These are phyloP conservation scores for Tinea semifulvella DNA, from an alignment of 2,888 invertebrate species.

Conservation along the genomic window DNA sequence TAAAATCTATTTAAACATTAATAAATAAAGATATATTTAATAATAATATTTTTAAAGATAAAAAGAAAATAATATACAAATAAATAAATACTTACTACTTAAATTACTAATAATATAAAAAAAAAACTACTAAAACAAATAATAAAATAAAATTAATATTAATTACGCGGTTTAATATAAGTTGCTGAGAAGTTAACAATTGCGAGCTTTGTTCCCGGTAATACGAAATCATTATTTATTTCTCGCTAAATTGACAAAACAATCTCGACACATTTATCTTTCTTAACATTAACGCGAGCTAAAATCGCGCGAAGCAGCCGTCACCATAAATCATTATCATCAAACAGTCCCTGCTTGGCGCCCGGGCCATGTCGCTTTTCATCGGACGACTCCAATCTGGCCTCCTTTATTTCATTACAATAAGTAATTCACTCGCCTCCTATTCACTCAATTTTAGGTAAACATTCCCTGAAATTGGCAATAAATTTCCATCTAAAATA, in stretches of 20 bases:
- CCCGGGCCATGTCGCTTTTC: slow-evolving; percentile 43
- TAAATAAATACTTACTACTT: too few species aligned
- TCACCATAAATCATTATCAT: slow-evolving; percentile 63
- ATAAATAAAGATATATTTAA: too few species aligned
- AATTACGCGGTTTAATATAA: too few species aligned
- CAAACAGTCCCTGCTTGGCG: slow-evolving; percentile 37
- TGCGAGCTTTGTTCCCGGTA: slow-evolving; percentile 21
- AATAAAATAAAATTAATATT: too few species aligned
- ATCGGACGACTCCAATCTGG: slow-evolving; percentile 61
- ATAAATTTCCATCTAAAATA: slow-evolving; percentile 59
- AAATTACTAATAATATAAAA: too few species aligned
- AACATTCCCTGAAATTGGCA: slow-evolving; percentile 61
- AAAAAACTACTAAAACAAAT: too few species aligned
- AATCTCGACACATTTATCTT: slow-evolving; percentile 53
- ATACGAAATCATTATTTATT: slow-evolving; percentile 32
- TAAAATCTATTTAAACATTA: too few species aligned
- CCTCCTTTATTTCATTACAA: slow-evolving; percentile 62
- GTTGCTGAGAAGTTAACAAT: slow-evolving; percentile 11
- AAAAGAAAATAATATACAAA: too few species aligned
- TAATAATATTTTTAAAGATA: too few species aligned
- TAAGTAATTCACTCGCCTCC: slow-evolving; percentile 60
- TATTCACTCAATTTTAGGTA: slow-evolving; percentile 59
- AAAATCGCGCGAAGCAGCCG: slow-evolving; percentile 53
- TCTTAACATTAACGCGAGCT: slow-evolving; percentile 45
- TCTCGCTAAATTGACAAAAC: slow-evolving; percentile 36